Percentiles rank a stretch among this genome's conserved stretches.
Evolutionary conservation across 2,888 invertebrate genomes (phyloP).

Genomic region (Drosophila incognita): DNA sequence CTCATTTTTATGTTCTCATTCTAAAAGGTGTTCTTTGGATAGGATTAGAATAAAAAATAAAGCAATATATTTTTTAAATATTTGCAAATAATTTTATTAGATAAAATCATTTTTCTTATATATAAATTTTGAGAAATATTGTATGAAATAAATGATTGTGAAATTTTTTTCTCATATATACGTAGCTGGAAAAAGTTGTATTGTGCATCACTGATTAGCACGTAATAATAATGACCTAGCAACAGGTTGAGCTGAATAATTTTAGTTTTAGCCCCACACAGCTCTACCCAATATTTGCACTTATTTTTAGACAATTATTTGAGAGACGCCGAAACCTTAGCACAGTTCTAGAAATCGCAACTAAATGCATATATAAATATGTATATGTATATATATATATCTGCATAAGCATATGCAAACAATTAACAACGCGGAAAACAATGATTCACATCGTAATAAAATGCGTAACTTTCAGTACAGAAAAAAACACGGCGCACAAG

Average conservation of each 20-base stretch:
- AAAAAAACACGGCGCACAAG: conserved; percentile 33
- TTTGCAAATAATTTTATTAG: neutral
- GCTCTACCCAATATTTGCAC: neutral
- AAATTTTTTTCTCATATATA: neutral
- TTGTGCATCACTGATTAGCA: neutral
- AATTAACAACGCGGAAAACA: neutral
- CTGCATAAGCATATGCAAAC: neutral
- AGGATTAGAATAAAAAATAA: neutral
- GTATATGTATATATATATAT: neutral
- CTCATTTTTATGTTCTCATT: neutral
- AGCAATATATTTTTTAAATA: neutral
- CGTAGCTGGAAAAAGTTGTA: neutral
- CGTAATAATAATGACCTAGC: conserved; percentile 15
- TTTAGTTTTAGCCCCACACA: conserved; percentile 24
- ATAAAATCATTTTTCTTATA: neutral
- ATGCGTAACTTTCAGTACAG: neutral
- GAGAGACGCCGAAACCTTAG: conserved; percentile 32
- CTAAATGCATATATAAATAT: neutral
- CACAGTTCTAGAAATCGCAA: conserved; percentile 9
- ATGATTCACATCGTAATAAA: conserved; percentile 16
- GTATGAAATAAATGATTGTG: neutral
- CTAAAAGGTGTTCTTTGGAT: neutral
- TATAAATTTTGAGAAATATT: neutral
- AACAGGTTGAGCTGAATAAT: conserved; percentile 31
- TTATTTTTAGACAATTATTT: conserved; percentile 29